These are phyloP conservation scores for Pogonomyrmex californicus DNA, from an alignment of 1,140 invertebrate species.

Conservation along the genomic window DNA sequence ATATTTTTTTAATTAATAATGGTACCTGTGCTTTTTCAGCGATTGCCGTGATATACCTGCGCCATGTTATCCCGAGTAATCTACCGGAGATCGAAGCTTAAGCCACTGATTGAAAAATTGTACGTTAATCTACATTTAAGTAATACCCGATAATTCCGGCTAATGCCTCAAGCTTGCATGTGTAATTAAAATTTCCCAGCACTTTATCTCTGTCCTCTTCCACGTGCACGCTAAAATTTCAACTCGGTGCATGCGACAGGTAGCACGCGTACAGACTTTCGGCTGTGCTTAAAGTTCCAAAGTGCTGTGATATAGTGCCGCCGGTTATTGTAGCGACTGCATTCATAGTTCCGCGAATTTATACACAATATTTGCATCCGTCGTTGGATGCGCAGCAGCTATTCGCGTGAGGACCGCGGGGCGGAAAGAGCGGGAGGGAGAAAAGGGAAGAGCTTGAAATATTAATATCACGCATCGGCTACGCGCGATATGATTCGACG, in stretches of 20 bases:
- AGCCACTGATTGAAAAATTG: conserved; percentile 10
- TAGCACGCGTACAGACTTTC: conserved; percentile 10
- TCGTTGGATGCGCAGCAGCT: neutral
- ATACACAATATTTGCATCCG: conserved; percentile 44
- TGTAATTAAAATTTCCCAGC: conserved; percentile 49
- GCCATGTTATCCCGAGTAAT: neutral
- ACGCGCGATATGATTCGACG: conserved; percentile 24
- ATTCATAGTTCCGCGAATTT: conserved; percentile 41
- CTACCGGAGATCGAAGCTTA: conserved; percentile 5
- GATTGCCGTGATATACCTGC: neutral
- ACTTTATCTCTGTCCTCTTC: neutral
- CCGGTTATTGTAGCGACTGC: conserved; percentile 24
- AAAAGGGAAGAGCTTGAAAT: conserved; percentile 4
- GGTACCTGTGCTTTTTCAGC: neutral
- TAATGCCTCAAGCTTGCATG: conserved; percentile 46
- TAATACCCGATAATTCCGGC: conserved; percentile 37
- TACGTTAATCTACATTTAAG: conserved; percentile 32
- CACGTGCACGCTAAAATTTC: conserved; percentile 18
- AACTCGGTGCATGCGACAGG: conserved; percentile 15
- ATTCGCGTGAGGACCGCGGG: neutral
- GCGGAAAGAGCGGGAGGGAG: neutral
- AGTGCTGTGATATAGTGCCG: conserved; percentile 11
- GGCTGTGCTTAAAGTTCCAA: conserved; percentile 32
- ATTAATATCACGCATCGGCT: conserved; percentile 46
- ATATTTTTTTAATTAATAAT: conserved; percentile 1